phyloP scores from a whole-genome alignment of 1,140 invertebrate genomes.

The Globodera rostochiensis region DNA sequence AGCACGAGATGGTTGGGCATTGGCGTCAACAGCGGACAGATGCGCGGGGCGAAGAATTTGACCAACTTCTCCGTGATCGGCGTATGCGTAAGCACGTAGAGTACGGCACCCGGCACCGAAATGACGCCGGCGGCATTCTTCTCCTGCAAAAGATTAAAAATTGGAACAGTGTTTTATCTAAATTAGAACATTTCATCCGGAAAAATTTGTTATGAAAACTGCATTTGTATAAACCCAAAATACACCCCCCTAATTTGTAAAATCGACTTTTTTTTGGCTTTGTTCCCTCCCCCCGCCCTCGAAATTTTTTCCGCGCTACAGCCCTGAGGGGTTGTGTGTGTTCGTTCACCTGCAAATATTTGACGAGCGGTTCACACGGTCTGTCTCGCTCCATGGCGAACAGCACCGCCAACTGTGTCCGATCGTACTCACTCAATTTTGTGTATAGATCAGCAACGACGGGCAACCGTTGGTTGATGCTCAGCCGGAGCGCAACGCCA shows the following conservation, averaged over 20 bases:
- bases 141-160: constrained; percentile 40
- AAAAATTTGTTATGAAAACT: too few species aligned
- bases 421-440: constrained; percentile 41
- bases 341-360: constrained; percentile 42
- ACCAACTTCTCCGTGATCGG: constrained; percentile 37
- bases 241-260: too few species aligned
- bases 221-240: too few species aligned
- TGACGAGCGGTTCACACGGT: constrained; percentile 42
- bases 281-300: neutral
- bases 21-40: constrained; percentile 32
- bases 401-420: constrained; percentile 41
- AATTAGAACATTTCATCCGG: too few species aligned
- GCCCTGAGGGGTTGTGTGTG: too few species aligned
- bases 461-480: constrained; percentile 47
- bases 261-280: neutral
- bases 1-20: neutral
- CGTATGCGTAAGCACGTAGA: constrained; percentile 46
- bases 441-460: constrained; percentile 42
- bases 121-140: constrained; percentile 51
- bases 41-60: constrained; percentile 51
- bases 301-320: neutral
- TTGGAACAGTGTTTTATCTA: neutral
- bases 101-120: constrained; percentile 28
- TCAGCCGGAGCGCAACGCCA: constrained; percentile 36
- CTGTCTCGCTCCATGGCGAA: constrained; percentile 37